Evolutionary conservation across 2,797 vertebrate genomes (phyloP), one percentile per base, ranked within the genome.

Genomic region (Aulostomus chinensis): DNA sequence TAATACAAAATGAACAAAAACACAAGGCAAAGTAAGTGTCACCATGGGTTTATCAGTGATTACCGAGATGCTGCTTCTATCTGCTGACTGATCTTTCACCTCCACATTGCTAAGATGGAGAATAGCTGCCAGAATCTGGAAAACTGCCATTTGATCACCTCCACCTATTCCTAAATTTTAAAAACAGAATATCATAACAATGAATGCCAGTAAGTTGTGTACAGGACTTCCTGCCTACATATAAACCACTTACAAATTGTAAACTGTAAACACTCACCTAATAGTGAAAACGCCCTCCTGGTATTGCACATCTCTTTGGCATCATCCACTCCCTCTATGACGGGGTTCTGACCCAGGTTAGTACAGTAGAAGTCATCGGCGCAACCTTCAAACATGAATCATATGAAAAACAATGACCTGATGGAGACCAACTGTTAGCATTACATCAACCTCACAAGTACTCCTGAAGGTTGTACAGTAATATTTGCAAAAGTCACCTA

Each of bases 21-120:
- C 5, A 3, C 5, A n/a, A n/a, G n/a, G n/a, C n/a, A n/a, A n/a
- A n/a, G n/a, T n/a, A n/a, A n/a, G n/a, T n/a, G n/a, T n/a, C n/a
- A n/a, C n/a, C n/a, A n/a, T n/a, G n/a, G n/a, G n/a, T n/a, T n/a
- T n/a, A n/a, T 25, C 5, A 3, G 31, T 9, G 15, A 91, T 94
- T 90, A 98, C 97, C 73, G 73, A 86, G 80, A 98, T 68, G 38
- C 64, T 72, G 83, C 96, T 93, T 80, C 83, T 93, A 69, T 97
- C 96, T 45, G 91, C 79, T 25, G 95, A 93, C 50, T 92, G 91
- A 22, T 92, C 90, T 2, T 84, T 91, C 78, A 99, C 88, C 17
- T 92, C 91, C 81, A 98, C 94, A 0, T 98, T 99, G 66, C 97
- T 94, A 41, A 99, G 85, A 75, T 98, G 97, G 78, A 99, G 97